Percentiles rank a stretch among this genome's conserved stretches.
phyloP scores from a whole-genome alignment of 2,113 vertebrate species.

The Choloepus hoffmanni region DNA sequence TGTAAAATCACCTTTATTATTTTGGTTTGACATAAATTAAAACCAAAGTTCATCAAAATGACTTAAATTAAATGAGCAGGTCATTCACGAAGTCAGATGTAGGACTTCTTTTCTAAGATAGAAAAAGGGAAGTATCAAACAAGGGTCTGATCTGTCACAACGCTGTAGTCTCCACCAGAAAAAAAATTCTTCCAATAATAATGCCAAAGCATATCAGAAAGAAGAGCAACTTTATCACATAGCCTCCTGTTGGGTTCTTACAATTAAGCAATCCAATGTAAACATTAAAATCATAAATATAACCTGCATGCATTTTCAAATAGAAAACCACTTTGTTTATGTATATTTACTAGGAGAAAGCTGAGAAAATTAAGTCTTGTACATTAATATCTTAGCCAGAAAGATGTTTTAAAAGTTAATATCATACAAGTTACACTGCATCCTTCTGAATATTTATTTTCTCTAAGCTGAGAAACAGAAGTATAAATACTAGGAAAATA shows the following conservation, averaged over 20 bases:
- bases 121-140: not conserved
- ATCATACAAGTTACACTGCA: constrained; percentile 23
- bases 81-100: not conserved
- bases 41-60: not conserved
- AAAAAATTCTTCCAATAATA: not conserved
- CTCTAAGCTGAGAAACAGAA: constrained; percentile 52
- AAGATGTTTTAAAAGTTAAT: constrained; percentile 27
- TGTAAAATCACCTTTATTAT: not conserved
- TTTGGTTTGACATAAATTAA: constrained; percentile 27
- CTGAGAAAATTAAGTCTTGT: not conserved
- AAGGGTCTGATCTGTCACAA: not conserved
- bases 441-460: constrained; percentile 21
- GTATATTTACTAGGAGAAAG: not conserved
- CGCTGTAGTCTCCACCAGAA: not conserved
- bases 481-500: constrained; percentile 63
- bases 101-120: not conserved
- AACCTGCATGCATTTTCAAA: constrained; percentile 15
- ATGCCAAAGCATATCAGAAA: not conserved
- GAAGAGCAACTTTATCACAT: constrained; percentile 4
- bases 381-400: constrained; percentile 34
- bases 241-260: not conserved
- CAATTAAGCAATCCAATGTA: not conserved
- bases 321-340: constrained; percentile 47
- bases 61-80: not conserved
- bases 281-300: constrained; percentile 55